A percentile compares a stretch with the other conserved stretches of the same genome.
Conservation (phyloP, 2,888 invertebrate species). For the Amblyjoppa proteus region DNA sequence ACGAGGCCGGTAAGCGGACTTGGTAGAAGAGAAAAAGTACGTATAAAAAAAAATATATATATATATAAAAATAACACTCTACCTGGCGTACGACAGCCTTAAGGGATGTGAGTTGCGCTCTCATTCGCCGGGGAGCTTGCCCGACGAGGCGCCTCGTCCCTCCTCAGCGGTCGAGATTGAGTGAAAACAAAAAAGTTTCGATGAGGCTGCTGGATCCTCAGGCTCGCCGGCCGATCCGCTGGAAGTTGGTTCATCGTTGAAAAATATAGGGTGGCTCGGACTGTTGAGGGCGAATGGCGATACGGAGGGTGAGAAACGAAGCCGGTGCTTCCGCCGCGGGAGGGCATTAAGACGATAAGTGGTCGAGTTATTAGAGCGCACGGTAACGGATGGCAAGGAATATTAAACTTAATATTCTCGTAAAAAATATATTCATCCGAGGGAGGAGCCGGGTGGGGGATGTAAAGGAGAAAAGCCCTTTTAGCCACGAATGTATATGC, state of each 20-base stretch:
- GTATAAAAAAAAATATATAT: neutral
- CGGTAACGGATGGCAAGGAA: constrained; percentile 30
- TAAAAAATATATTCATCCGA: neutral
- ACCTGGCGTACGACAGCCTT: constrained; percentile 20
- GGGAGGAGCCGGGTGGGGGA: neutral
- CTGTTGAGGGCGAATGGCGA: constrained; percentile 1
- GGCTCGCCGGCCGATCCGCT: neutral
- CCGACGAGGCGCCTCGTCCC: constrained; percentile 22
- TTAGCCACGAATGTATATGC: neutral
- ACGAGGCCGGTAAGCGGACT: constrained; percentile 2
- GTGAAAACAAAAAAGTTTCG: constrained; percentile 59
- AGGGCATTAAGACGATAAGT: constrained; percentile 50
- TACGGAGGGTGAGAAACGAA: neutral
- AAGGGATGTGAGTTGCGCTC: constrained; percentile 16
- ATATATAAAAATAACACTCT: constrained; percentile 8
- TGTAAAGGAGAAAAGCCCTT: neutral
- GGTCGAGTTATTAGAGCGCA: constrained; percentile 40
- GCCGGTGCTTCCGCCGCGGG: constrained; percentile 26
- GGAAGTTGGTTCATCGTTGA: constrained; percentile 32
- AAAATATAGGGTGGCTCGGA: constrained; percentile 39
- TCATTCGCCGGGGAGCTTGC: constrained; percentile 22
- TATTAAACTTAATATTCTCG: constrained; percentile 34
- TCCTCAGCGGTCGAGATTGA: constrained; percentile 47
- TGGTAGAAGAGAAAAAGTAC: neutral
- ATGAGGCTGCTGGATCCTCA: neutral